A percentile compares a stretch with the other conserved stretches of the same genome.
phyloP scores from a whole-genome alignment of 2,113 vertebrate genomes.

The Rhinoderma darwinii region DNA sequence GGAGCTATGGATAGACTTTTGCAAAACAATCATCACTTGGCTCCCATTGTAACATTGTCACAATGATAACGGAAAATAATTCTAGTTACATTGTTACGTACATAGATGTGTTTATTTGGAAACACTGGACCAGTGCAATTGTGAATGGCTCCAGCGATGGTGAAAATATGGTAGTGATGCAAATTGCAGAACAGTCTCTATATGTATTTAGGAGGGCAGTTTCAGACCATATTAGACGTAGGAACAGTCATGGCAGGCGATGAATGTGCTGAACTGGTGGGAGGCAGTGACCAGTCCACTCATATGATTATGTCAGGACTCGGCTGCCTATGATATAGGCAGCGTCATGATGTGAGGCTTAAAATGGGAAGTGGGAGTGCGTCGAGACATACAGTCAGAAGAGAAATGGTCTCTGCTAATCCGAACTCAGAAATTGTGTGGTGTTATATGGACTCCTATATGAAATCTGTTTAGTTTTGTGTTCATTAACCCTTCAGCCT shows the following conservation, averaged over 20 bases:
- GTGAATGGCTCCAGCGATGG: too few relatives aligned
- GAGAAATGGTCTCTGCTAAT: not conserved
- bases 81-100: not conserved
- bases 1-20: too few relatives aligned
- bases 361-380: not conserved
- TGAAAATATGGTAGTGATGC: not conserved
- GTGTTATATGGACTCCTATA: not conserved
- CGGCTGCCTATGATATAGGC: not conserved
- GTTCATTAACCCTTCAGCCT: too few relatives aligned
- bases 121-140: not conserved
- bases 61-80: not conserved
- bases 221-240: too few relatives aligned
- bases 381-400: not conserved
- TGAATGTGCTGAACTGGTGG: slow-evolving; percentile 16
- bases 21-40: too few relatives aligned
- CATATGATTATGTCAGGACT: not conserved
- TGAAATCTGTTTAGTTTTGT: too few relatives aligned
- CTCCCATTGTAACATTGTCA: not conserved
- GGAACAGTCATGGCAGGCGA: not conserved
- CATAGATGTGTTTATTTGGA: too few relatives aligned
- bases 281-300: not conserved
- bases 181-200: not conserved
- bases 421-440: not conserved
- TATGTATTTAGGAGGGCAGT: too few relatives aligned
- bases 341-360: not conserved